Evolutionary conservation across 2,797 vertebrate genomes (phyloP).

Genomic region (Rhodeus uyekii): DNA sequence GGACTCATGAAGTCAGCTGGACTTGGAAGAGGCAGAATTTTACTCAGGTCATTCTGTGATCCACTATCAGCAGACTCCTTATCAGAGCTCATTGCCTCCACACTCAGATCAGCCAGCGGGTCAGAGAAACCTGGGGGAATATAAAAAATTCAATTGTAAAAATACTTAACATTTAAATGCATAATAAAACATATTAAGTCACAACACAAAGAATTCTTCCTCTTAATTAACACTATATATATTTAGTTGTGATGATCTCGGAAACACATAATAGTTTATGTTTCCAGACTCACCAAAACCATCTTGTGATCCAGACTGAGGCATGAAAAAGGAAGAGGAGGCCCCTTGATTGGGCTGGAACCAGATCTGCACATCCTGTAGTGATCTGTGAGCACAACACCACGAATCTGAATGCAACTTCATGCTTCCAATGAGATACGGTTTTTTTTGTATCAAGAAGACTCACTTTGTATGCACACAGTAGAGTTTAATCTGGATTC

Average conservation of each 20-base stretch:
- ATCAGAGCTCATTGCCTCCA: conserved; percentile 79
- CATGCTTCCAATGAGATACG: neutral
- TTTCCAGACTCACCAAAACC: conserved; percentile 80
- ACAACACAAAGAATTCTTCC: neutral
- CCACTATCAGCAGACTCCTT: conserved; percentile 82
- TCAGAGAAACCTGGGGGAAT: conserved; percentile 80
- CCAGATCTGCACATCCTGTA: conserved; percentile 98
- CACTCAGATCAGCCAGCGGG: conserved; percentile 81
- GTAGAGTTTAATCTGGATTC: conserved; percentile 96
- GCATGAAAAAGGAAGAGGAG: conserved; percentile 73
- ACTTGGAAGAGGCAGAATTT: conserved; percentile 84
- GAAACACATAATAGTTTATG: neutral
- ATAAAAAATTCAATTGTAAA: neutral
- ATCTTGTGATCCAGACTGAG: conserved; percentile 79
- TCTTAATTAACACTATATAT: neutral
- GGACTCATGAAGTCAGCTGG: conserved; percentile 88
- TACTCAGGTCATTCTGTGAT: conserved; percentile 87
- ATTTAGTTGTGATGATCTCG: neutral
- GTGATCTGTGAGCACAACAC: conserved; percentile 76
- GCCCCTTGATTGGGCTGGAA: conserved; percentile 87
- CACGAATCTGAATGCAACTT: conserved; percentile 3
- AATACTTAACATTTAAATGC: neutral
- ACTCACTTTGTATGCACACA: conserved; percentile 99
- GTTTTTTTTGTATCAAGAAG: neutral
- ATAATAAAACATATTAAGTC: neutral